Evolutionary conservation across 1,140 invertebrate species (phyloP), one percentile per base, ranked within the genome.

Genomic region (Trichonephila clavata): DNA sequence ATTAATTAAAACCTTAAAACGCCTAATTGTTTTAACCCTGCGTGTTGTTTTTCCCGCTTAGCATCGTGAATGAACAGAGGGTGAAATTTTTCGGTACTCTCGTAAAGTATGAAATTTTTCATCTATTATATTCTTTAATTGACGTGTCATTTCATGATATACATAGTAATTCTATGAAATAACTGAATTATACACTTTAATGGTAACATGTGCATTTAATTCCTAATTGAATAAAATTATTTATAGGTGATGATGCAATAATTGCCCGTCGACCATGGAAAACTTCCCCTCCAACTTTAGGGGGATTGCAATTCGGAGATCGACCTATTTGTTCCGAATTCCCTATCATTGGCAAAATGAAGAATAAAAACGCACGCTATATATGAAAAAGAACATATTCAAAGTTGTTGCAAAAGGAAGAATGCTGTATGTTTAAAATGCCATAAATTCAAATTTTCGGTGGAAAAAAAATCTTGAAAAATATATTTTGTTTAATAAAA

Each of bases 231-330:
- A 50, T 88, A 18, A 21, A 57, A 90, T 18, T 7, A 27, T 81
- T 68, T 68, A 1, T 59, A 95, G 95, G 95, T 24, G 94, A 95
- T 27, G 95, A 95, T 63, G 94, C 94, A 7, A 77, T 93, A 18
- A 32, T 95, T 8, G 93, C 94, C 3, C 81, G 57, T 4, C 94
- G 95, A 65, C 95, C 94, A 0, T 95, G 95, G 95, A 8, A 94
- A 18, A 86, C 94, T 8, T 95, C 95, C 0, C 95, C 95, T 10
- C 95, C 95, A 7, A 93, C 90, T n/a, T 43, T 86, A 0, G 94
- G 94, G 8, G 94, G 93, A 10, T 84, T 95, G 4, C 27, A 93
- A 20, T 71, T 93, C n/a, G 95, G 95, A 24, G 92, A 95, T 18
- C 20, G 60, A 32, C 93, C 94, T 0, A 90, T 94, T 14, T 91